phyloP scores from a whole-genome alignment of 2,797 vertebrate species.

The Babyrousa celebensis region DNA sequence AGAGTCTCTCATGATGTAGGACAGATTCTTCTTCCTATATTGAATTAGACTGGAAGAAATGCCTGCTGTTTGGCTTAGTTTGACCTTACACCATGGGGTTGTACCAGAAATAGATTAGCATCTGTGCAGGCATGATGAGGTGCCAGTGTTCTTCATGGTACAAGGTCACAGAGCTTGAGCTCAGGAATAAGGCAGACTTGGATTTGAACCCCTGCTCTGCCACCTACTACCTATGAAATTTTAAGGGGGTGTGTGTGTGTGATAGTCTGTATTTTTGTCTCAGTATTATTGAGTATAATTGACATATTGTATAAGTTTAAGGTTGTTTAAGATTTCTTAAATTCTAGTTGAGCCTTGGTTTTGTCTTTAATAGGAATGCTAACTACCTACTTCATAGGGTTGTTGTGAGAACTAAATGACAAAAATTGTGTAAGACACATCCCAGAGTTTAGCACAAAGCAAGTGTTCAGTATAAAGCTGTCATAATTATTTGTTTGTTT shows the following conservation, averaged over 20 bases:
- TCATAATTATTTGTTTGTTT: not conserved
- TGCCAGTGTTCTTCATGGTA: not conserved
- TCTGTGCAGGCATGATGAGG: not conserved
- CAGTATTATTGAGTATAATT: not conserved
- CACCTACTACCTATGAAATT: not conserved
- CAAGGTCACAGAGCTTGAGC: not conserved
- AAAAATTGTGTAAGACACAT: not conserved
- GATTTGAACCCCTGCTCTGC: not conserved
- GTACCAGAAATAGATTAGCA: constrained; percentile 55
- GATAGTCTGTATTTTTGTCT: not conserved
- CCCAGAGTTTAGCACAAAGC: not conserved
- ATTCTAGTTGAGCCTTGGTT: constrained; percentile 35
- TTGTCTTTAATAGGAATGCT: constrained; percentile 51
- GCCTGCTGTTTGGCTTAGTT: not conserved
- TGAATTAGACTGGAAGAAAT: constrained; percentile 51
- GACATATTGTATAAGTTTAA: not conserved
- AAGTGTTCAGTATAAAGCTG: not conserved
- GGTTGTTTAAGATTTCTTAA: constrained; percentile 10
- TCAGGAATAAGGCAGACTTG: constrained; percentile 22
- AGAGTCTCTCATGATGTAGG: not conserved
- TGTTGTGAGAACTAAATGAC: constrained; percentile 55
- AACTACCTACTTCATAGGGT: not conserved
- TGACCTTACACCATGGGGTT: not conserved
- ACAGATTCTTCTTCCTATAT: not conserved
- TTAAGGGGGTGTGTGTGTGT: not conserved